Conservation (phyloP, 2,797 vertebrate species). For the Eleutherodactylus coqui region DNA sequence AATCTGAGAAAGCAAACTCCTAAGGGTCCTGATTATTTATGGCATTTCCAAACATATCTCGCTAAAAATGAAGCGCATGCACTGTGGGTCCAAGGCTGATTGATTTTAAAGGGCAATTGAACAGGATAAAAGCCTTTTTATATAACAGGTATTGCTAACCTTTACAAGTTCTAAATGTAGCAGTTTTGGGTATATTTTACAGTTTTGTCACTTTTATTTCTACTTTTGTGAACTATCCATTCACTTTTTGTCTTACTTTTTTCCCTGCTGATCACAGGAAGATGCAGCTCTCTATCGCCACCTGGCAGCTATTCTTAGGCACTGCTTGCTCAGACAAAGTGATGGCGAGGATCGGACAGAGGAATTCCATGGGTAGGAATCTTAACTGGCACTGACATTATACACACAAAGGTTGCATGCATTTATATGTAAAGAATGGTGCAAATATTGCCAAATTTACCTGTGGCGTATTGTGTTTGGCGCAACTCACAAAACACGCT, state of each 20-base stretch:
- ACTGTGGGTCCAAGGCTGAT: too few species aligned
- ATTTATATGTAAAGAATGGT: neutral
- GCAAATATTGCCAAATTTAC: too few species aligned
- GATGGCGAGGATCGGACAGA: slow-evolving; percentile 73
- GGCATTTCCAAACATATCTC: too few species aligned
- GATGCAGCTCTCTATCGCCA: slow-evolving; percentile 79
- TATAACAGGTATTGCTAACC: neutral
- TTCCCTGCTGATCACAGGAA: slow-evolving; percentile 69
- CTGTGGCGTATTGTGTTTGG: too few species aligned
- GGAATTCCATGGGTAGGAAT: slow-evolving; percentile 78
- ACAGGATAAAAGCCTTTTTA: neutral
- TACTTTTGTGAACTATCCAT: neutral
- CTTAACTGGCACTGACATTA: neutral
- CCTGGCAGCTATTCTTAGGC: slow-evolving; percentile 78
- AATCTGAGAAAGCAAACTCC: too few species aligned
- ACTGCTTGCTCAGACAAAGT: slow-evolving; percentile 78
- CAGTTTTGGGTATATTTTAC: neutral
- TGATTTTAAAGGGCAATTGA: neutral
- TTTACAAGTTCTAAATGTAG: neutral
- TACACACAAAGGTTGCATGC: too few species aligned
- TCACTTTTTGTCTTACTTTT: neutral
- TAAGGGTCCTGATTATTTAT: too few species aligned
- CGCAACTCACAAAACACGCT: too few species aligned
- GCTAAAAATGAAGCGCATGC: too few species aligned
- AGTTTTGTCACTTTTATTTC: neutral